Conservation (phyloP, 2,113 vertebrate genomes). For the Oriolus oriolus region DNA sequence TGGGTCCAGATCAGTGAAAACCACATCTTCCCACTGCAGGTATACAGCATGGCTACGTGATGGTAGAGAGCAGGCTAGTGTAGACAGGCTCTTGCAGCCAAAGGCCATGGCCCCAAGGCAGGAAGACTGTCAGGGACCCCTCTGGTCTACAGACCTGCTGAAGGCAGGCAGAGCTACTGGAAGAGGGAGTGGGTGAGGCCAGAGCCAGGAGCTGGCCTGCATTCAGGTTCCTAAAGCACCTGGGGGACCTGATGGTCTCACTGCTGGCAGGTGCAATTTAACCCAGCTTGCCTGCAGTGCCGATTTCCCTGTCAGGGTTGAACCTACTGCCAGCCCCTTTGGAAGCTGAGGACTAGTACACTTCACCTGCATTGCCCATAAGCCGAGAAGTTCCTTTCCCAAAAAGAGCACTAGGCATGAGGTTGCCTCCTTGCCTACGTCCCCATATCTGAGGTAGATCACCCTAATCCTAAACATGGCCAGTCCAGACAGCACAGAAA, state of each 20-base stretch:
- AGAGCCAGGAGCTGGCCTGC: not conserved
- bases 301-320: not conserved
- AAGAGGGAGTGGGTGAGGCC: not conserved
- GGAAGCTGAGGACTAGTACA: not conserved
- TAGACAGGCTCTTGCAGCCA: not conserved
- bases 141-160: not conserved
- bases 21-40: not conserved
- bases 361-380: not conserved
- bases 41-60: not conserved
- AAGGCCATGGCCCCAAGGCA: not conserved
- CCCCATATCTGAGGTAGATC: not conserved
- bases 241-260: not conserved
- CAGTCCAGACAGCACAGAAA: not conserved
- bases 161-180: too few species aligned
- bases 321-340: not conserved
- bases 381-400: not conserved
- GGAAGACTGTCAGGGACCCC: not conserved
- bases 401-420: not conserved
- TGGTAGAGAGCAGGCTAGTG: not conserved
- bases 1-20: not conserved
- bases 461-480: not conserved
- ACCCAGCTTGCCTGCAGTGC: not conserved
- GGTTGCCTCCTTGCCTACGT: not conserved
- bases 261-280: not conserved
- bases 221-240: not conserved